Evolutionary conservation across 1,140 invertebrate species (phyloP).

Genomic region (Rhyacophila brunnea): DNA sequence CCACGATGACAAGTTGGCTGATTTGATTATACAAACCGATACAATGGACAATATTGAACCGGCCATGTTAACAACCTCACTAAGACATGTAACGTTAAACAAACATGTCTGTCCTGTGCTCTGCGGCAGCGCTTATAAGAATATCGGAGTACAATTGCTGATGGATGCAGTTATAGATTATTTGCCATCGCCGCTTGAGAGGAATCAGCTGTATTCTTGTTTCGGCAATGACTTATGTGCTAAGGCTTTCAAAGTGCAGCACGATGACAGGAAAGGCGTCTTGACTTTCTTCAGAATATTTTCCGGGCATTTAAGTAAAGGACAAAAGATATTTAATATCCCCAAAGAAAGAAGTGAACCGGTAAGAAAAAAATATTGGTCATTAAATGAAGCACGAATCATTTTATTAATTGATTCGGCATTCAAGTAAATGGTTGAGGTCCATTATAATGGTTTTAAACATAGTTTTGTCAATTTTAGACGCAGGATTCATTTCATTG

Average conservation of each 20-base stretch:
- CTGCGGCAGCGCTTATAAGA: slow-evolving; percentile 92
- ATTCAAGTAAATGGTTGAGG: no score
- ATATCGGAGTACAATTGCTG: slow-evolving; percentile 87
- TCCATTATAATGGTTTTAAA: no score
- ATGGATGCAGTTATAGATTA: slow-evolving; percentile 84
- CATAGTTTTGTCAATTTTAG: no score
- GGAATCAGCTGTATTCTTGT: slow-evolving; percentile 58
- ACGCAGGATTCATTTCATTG: no score
- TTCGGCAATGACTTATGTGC: slow-evolving; percentile 69
- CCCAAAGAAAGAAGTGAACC: slow-evolving; percentile 64
- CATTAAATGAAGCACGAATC: no score
- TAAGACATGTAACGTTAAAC: slow-evolving; percentile 64
- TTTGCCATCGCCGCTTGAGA: slow-evolving; percentile 77
- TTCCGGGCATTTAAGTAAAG: slow-evolving; percentile 73
- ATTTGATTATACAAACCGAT: slow-evolving; percentile 74
- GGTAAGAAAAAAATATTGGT: slow-evolving; percentile 36
- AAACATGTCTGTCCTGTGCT: slow-evolving; percentile 77
- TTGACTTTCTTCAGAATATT: slow-evolving; percentile 88
- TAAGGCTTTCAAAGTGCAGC: slow-evolving; percentile 88
- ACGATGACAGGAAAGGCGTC: slow-evolving; percentile 84
- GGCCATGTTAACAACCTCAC: slow-evolving; percentile 60
- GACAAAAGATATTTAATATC: slow-evolving; percentile 77
- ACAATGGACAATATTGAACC: slow-evolving; percentile 66
- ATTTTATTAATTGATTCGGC: no score
- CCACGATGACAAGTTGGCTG: slow-evolving; percentile 77